Percentiles rank a stretch among this genome's conserved stretches.
Evolutionary conservation across 2,888 invertebrate species (phyloP).

Genomic region (Caenorhabditis sp.): DNA sequence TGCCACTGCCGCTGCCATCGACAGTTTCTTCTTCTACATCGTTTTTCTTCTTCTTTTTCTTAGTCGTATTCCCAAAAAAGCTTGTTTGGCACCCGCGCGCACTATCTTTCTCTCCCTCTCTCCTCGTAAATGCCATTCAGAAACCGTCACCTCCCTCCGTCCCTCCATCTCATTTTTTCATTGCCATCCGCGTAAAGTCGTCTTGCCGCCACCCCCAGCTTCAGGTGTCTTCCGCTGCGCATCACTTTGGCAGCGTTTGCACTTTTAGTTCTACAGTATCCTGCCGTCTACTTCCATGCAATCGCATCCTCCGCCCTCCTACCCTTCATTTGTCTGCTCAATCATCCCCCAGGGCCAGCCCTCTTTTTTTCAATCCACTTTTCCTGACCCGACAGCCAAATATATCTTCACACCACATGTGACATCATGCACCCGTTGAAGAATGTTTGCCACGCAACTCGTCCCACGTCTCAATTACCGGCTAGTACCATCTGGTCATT

Average conservation of each 20-base stretch:
- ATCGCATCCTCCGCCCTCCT: neutral
- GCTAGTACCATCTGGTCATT: conserved; percentile 39
- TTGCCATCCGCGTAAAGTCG: conserved; percentile 57
- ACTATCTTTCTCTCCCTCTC: conserved; percentile 46
- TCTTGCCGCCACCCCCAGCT: conserved; percentile 52
- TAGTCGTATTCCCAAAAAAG: conserved; percentile 56
- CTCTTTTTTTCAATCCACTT: neutral
- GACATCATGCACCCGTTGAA: conserved; percentile 3
- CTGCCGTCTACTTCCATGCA: conserved; percentile 11
- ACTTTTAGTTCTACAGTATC: conserved; percentile 47
- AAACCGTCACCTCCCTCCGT: conserved; percentile 44
- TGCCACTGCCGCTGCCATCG: conserved; percentile 54
- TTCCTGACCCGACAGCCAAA: conserved; percentile 14
- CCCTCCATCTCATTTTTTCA: conserved; percentile 46
- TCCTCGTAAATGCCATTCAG: conserved; percentile 56
- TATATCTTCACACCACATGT: conserved; percentile 1
- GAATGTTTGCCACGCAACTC: conserved; percentile 35
- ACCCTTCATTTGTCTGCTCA: conserved; percentile 12
- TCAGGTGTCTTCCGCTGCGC: conserved; percentile 48
- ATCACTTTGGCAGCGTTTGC: conserved; percentile 47
- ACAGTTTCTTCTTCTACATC: conserved; percentile 54
- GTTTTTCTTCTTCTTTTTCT: conserved; percentile 45
- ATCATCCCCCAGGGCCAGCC: conserved; percentile 1
- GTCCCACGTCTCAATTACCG: conserved; percentile 41
- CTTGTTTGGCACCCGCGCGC: conserved; percentile 57